Base-by-base conservation (phyloP, 2,888 invertebrate species). In the Sphaeridia pumilis region DNA sequence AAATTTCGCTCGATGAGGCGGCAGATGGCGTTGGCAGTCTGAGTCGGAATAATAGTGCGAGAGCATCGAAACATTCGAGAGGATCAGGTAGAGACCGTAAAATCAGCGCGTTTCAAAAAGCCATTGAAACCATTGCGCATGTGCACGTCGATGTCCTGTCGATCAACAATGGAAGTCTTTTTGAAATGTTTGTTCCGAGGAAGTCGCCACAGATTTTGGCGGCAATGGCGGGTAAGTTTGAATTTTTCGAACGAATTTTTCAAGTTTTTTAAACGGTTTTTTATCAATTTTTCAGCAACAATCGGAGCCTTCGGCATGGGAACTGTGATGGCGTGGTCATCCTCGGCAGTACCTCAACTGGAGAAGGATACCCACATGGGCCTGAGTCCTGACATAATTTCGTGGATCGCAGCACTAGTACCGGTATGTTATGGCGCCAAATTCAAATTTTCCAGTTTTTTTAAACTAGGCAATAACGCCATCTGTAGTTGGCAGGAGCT, bases 371-470 rank as follows among this genome's bases (percentile, higher is more conserved):
- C 44, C 1, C 46, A 24, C 5, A 45, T 62, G 12, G 57, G 55
- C 2, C 45, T 80, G 70, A 71, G 73, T 10, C n/a, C n/a, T n/a
- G 68, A 74, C 1, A 73, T 73, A 46, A 69, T 71, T 2, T 75
- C 79, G 0, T 72, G 79, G 70, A 66, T 81, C 4, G 76, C 75
- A 0, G 77, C 76, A 34, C 66, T 76, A 2, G 73, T 78, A n/a
- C 59, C 63, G 14, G 59, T 61, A 57, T n/a, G n/a, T n/a, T n/a
- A n/a, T n/a, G n/a, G n/a, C n/a, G n/a, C n/a, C n/a, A n/a, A n/a
- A n/a, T n/a, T n/a, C n/a, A n/a, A n/a, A n/a, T n/a, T n/a, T n/a
- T n/a, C n/a, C n/a, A n/a, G n/a, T n/a, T n/a, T n/a, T 34, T 27
- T n/a, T 42, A n/a, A 21, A 26, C 20, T 7, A 20, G 26, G 27